A percentile compares a stretch with the other conserved stretches of the same genome.
These are phyloP conservation scores for Fulica atra DNA, from an alignment of 2,113 vertebrate species.

Conservation along the genomic window DNA sequence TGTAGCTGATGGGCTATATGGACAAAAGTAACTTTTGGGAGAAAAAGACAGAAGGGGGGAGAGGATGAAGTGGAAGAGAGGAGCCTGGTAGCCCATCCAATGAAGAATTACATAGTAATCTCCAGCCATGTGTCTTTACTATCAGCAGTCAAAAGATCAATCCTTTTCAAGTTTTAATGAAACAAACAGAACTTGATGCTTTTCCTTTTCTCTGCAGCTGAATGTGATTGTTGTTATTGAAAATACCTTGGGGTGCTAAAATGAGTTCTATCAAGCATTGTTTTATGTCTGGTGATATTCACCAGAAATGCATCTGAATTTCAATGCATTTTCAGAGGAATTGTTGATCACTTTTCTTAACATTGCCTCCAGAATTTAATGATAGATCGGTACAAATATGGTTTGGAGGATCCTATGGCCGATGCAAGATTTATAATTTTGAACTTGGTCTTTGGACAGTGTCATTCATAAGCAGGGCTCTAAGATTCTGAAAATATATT, in stretches of 20 bases:
- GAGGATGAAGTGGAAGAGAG: neutral
- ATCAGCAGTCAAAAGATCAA: neutral
- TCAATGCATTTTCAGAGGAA: neutral
- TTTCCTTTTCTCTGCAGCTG: neutral
- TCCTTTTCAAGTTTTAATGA: neutral
- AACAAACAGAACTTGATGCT: neutral
- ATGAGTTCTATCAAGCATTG: neutral
- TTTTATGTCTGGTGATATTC: neutral
- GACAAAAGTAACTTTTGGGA: neutral
- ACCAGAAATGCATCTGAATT: neutral
- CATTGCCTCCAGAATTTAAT: neutral
- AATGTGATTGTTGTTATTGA: neutral
- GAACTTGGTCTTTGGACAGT: neutral
- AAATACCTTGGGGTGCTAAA: neutral
- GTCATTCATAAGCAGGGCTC: neutral
- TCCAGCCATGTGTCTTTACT: neutral
- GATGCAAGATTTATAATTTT: neutral
- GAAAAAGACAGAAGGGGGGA: neutral
- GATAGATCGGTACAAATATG: neutral
- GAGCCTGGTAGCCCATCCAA: neutral
- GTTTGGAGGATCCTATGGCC: neutral
- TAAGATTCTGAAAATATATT: neutral
- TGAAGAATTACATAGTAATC: neutral
- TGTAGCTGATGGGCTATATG: neutral
- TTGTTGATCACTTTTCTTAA: neutral